These are phyloP conservation scores for Dendrolimus houi DNA, from an alignment of 2,888 invertebrate genomes.

Conservation along the genomic window DNA sequence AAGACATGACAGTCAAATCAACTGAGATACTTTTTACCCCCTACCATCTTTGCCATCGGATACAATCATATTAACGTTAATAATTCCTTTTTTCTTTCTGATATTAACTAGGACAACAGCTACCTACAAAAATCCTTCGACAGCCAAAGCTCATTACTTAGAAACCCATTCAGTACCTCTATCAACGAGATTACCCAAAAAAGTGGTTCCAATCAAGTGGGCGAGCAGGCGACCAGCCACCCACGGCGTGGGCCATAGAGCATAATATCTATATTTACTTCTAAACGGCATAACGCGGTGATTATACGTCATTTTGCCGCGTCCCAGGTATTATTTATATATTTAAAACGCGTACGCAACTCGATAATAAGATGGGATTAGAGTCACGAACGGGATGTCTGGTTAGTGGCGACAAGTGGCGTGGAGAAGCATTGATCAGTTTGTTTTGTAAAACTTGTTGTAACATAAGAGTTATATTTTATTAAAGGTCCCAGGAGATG, in stretches of 20 bases:
- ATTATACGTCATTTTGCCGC: conserved; percentile 69
- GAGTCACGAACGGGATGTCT: conserved; percentile 45
- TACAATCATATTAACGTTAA: no score
- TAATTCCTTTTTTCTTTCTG: no score
- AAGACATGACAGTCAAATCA: no score
- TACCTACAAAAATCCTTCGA: neutral
- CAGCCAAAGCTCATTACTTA: neutral
- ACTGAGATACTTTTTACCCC: no score
- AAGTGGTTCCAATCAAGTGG: conserved; percentile 2
- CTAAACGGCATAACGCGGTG: conserved; percentile 57
- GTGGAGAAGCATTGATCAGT: no score
- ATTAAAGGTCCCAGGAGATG: no score
- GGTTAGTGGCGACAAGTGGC: conserved; percentile 11
- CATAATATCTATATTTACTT: conserved; percentile 68
- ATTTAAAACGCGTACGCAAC: conserved; percentile 66
- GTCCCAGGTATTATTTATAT: conserved; percentile 61
- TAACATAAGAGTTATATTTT: no score
- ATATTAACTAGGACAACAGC: no score
- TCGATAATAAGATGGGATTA: conserved; percentile 64
- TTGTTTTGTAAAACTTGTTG: no score
- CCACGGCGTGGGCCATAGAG: conserved; percentile 18
- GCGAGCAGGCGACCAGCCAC: conserved; percentile 13
- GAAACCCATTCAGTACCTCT: neutral
- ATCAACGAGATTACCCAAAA: neutral
- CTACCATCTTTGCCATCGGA: no score